A percentile compares a stretch with the other conserved stretches of the same genome.
Conservation (phyloP, 1,140 invertebrate species). For the Macrobrachium nipponense region DNA sequence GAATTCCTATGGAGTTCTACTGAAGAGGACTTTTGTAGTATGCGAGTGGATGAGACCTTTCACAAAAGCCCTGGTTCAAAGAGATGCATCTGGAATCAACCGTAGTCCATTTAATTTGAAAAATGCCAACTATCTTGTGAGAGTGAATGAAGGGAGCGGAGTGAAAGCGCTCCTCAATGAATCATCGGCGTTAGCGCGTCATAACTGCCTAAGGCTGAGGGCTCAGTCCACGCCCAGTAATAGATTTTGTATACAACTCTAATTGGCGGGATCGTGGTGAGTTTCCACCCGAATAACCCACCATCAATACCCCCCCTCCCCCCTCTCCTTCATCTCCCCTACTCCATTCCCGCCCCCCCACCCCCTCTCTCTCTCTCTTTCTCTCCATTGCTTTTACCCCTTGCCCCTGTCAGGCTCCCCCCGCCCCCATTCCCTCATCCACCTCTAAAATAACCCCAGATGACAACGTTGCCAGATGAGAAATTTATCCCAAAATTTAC, state of each 20-base stretch:
- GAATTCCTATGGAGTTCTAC: no score
- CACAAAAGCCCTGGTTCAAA: no score
- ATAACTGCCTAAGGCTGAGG: conserved; percentile 22
- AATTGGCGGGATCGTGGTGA: conserved; percentile 30
- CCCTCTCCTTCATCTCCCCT: not conserved
- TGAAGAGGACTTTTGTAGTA: no score
- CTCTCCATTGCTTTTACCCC: not conserved
- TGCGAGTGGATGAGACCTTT: no score
- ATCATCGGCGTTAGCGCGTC: not conserved
- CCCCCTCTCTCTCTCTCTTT: not conserved
- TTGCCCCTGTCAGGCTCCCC: no score
- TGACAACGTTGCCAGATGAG: not conserved
- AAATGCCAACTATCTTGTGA: conserved; percentile 14
- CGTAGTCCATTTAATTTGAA: not conserved
- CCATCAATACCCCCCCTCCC: not conserved
- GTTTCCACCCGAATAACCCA: conserved; percentile 14
- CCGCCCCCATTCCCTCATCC: not conserved
- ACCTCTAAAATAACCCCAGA: no score
- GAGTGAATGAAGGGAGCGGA: not conserved
- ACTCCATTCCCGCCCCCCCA: not conserved
- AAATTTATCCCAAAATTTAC: no score
- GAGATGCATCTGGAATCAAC: not conserved
- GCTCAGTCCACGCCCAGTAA: conserved; percentile 28
- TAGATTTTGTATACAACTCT: conserved; percentile 46
- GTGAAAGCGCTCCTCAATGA: no score